Evolutionary conservation across 2,113 vertebrate species (phyloP), one percentile per base, ranked within the genome.

Genomic region (Phycodurus eques): DNA sequence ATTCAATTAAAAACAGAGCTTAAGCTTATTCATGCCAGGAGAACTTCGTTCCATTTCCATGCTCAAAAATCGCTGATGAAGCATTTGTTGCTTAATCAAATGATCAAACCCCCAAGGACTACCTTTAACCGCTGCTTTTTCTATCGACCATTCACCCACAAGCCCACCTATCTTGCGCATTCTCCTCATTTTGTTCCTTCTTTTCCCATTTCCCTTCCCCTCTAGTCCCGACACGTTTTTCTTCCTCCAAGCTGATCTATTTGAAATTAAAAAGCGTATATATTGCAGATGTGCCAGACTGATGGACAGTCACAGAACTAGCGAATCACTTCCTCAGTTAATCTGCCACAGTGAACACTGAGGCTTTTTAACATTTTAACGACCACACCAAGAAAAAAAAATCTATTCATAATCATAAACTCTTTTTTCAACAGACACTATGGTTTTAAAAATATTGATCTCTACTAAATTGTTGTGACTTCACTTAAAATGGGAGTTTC

Each of bases 1-100:
- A 78, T 83, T 79, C 74, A 85, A 78, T 88, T 78, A 88, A 66
- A 87, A 81, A 78, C 56, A 80, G 74, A 86, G 82, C 81, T 79
- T 79, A 73, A 39, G 22, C 4, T 31, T 70, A 56, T 74, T 68
- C 68, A 69, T 74, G 65, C 76, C 77, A 85, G 73, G 61, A 75
- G 70, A 76, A 78, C 69, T 84, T 83, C 1, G 47, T 4, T 49
- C 81, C 63, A 79, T 85, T 85, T 85, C 70, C 78, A 76, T 67
- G 44, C 71, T 72, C 62, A 79, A 81, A 89, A 80, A 75, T 71
- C 78, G 84, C 87, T 87, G 87, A 88, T 62, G 74, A 20, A 35
- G 78, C 82, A 67, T 73, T 87, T 72, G 19, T 56, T 56, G 61
- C 49, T 73, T 68, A 75, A 70, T 81, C 85, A 85, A 76, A 85